Conservation (phyloP, 2,888 invertebrate genomes). For the Eumerus sabulonum region DNA sequence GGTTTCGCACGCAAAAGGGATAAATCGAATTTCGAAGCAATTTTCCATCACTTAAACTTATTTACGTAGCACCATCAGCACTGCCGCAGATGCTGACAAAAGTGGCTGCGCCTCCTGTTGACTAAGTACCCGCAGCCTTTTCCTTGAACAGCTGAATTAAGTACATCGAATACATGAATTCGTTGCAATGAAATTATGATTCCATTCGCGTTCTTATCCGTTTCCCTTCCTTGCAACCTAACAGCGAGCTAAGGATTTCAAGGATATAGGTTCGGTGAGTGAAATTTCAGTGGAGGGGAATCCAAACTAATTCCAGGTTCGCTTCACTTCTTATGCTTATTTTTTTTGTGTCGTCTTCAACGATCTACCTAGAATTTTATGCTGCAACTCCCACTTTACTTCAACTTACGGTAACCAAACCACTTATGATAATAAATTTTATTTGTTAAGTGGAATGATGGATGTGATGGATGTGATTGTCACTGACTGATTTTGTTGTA, state of each 20-base stretch:
- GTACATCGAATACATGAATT: conserved; percentile 11
- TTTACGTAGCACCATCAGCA: conserved; percentile 55
- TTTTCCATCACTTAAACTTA: conserved; percentile 70
- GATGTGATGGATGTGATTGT: too few relatives aligned
- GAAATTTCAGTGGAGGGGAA: conserved; percentile 49
- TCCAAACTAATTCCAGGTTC: conserved; percentile 51
- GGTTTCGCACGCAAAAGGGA: conserved; percentile 35
- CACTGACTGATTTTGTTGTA: too few relatives aligned
- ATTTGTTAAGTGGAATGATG: too few relatives aligned
- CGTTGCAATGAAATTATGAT: conserved; percentile 27
- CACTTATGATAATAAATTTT: too few relatives aligned
- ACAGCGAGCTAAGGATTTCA: conserved; percentile 30
- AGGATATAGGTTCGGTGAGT: conserved; percentile 47
- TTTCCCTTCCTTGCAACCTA: background rate
- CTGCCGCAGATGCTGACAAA: conserved; percentile 46
- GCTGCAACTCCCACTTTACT: too few relatives aligned
- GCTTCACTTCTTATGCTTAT: background rate
- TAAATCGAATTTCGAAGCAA: conserved; percentile 70
- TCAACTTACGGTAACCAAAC: too few relatives aligned
- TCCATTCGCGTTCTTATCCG: conserved; percentile 28
- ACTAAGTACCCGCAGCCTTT: background rate
- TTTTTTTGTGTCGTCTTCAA: too few relatives aligned
- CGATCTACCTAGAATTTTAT: too few relatives aligned
- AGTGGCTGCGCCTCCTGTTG: conserved; percentile 7
- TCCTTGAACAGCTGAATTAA: background rate